Percentiles rank a stretch among this genome's conserved stretches.
Evolutionary conservation across 2,888 invertebrate genomes (phyloP).

Genomic region (Myathropa florea): DNA sequence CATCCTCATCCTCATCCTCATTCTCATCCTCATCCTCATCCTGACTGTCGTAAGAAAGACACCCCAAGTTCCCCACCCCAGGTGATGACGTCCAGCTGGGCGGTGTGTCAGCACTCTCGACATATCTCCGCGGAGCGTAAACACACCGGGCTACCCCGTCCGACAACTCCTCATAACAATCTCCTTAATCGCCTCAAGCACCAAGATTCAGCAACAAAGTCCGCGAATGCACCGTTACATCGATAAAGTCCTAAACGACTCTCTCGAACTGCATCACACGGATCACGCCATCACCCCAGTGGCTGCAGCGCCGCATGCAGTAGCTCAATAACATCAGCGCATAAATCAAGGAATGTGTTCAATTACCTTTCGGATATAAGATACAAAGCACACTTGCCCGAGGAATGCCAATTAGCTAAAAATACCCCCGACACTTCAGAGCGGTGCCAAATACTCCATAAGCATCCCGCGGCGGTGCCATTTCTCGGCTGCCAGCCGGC

Average conservation of each 20-base stretch:
- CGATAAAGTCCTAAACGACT: neutral
- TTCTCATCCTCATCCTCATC: too few species aligned
- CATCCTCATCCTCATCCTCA: too few species aligned
- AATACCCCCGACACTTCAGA: constrained; percentile 46
- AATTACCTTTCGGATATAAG: constrained; percentile 24
- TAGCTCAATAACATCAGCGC: neutral
- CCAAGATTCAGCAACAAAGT: neutral
- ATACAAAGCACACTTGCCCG: neutral
- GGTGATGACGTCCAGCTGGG: neutral
- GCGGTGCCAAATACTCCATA: constrained; percentile 52
- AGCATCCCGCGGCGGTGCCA: constrained; percentile 47
- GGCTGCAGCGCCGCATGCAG: neutral
- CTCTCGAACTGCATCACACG: neutral
- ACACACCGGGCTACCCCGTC: neutral
- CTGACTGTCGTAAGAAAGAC: too few species aligned
- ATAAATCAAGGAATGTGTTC: constrained; percentile 24
- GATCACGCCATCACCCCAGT: too few species aligned
- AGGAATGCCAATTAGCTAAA: constrained; percentile 55
- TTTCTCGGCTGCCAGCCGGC: constrained; percentile 33
- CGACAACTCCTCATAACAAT: neutral
- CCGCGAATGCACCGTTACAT: neutral
- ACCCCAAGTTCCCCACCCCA: neutral
- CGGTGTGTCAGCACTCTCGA: neutral
- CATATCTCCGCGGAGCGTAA: neutral
- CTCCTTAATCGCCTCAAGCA: neutral